phyloP scores from a whole-genome alignment of 2,797 vertebrate species.

The Hirundo rustica region DNA sequence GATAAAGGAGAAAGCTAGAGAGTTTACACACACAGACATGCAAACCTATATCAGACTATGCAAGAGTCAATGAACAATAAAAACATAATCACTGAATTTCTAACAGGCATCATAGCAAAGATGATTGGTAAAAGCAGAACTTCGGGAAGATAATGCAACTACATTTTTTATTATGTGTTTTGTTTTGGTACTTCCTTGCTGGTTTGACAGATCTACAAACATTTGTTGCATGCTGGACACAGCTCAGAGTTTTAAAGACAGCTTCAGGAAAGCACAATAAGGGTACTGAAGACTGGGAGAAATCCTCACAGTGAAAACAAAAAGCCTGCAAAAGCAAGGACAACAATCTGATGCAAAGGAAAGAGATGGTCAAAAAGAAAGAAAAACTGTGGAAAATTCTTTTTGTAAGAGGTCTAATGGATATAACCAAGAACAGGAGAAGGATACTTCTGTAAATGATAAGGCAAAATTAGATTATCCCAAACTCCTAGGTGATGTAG shows the following conservation, averaged over 20 bases:
- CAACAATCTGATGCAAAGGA: neutral
- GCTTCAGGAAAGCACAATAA: neutral
- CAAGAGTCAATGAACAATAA: fast-evolving
- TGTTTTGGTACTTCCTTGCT: neutral
- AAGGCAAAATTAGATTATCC: neutral
- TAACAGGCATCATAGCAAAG: neutral
- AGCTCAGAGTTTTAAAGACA: neutral
- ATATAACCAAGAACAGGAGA: neutral
- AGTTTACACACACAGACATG: neutral
- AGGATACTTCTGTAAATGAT: neutral
- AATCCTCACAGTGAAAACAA: neutral
- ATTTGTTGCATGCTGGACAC: neutral
- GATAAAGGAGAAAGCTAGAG: neutral
- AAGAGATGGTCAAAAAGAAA: neutral
- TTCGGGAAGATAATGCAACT: neutral
- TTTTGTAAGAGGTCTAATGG: neutral
- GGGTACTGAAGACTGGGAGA: neutral
- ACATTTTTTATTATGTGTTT: neutral
- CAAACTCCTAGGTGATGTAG: neutral
- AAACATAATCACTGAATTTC: neutral
- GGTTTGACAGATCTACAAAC: neutral
- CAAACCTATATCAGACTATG: neutral
- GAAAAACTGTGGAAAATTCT: neutral
- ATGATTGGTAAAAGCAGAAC: neutral
- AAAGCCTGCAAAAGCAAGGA: neutral